Percentiles rank a stretch among this genome's conserved stretches.
Conservation (phyloP, 1,140 invertebrate species). For the Phymastichus coffea region DNA sequence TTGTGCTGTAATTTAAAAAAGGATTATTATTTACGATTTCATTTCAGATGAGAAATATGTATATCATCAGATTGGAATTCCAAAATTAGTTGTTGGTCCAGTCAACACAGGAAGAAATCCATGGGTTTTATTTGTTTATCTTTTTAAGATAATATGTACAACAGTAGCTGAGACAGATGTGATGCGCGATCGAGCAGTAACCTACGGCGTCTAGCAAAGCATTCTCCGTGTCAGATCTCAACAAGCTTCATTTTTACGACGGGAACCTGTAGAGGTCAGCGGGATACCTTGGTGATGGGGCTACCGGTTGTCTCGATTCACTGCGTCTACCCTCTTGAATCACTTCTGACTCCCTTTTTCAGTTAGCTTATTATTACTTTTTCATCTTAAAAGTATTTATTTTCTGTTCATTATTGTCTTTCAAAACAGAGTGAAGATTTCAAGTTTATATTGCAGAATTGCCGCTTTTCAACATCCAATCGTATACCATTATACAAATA, state of each 20-base stretch:
- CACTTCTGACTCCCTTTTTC: no score
- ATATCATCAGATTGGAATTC: conserved; percentile 18
- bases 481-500: no score
- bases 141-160: conserved; percentile 18
- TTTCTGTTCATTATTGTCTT: no score
- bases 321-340: no score
- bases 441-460: no score
- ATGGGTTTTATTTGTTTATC: background rate
- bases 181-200: conserved; percentile 17
- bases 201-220: conserved; percentile 41
- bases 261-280: conserved; percentile 47
- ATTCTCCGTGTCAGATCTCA: conserved; percentile 47
- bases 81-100: background rate
- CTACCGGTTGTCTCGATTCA: conserved; percentile 18
- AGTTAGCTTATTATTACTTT: no score
- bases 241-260: conserved; percentile 27
- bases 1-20: no score
- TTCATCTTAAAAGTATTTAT: no score
- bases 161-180: conserved; percentile 33
- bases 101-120: background rate
- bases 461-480: no score
- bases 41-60: no score
- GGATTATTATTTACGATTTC: no score
- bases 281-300: conserved; percentile 38
- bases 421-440: no score